Evolutionary conservation across 1,140 invertebrate species (phyloP), one percentile per base, ranked within the genome.

Genomic region (Drosophila punjabiensis): DNA sequence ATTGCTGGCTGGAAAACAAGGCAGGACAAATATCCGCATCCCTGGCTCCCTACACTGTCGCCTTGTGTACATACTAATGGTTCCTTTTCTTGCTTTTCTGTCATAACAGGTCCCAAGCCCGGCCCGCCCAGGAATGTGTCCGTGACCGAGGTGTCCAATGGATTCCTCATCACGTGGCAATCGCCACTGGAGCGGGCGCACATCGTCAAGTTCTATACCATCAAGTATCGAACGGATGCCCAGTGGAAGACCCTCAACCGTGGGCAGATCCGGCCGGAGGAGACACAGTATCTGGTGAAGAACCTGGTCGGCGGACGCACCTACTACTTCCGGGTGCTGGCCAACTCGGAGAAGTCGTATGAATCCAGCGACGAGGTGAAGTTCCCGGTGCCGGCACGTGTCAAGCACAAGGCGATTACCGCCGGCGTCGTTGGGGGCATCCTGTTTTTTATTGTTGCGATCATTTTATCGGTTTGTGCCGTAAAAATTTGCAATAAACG

Each of bases 401-500:
- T 98, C 61, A 98, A 98, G 93, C 97, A 98, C 94, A 98, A 98
- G 95, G 97, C 97, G 68, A 98, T 98, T 93, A 98, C 97, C 73
- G 97, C 98, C 79, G 98, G 98, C 47, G 97, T 98, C 73, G 98
- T 98, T 60, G 98, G 98, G 81, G 98, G 98, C 76, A 97, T 99
- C 89, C 95, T 99, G 82, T 98, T 99, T 95, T 98, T 98, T 95
- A 98, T 98, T 91, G 97, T 98, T 86, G 98, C 98, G 92, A 98
- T 99, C 93, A 98, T 98, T 93, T 95, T 98, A 85, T 98, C 98
- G 73, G 97, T 99, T 90, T 98, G 98, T 95, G 97, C 97, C 81
- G 98, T 99, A 87, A 99, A 99, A 95, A 98, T 98, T 93, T 98
- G 98, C 95, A 98, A 98, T 95, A 98, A 98, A 94, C 95, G 98